phyloP scores from a whole-genome alignment of 2,113 vertebrate species.

The Merops nubicus region DNA sequence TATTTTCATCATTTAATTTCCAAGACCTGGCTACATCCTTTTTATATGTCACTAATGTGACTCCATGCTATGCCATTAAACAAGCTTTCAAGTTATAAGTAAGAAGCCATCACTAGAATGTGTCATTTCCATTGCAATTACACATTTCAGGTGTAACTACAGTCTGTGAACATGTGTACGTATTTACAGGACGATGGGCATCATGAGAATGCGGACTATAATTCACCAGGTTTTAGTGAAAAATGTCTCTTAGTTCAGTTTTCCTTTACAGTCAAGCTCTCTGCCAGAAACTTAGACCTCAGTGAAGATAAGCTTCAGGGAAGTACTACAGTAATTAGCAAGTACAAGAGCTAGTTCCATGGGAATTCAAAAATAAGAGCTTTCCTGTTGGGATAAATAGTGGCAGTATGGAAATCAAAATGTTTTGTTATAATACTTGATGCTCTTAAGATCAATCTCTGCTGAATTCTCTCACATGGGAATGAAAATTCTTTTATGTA shows the following conservation, averaged over 20 bases:
- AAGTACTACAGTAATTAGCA: conserved; percentile 55
- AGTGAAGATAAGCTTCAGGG: conserved; percentile 47
- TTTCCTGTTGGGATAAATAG: conserved; percentile 55
- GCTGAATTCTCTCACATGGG: conserved; percentile 33
- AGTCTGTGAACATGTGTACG: neutral
- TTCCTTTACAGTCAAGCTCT: conserved; percentile 17
- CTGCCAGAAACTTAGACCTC: conserved; percentile 11
- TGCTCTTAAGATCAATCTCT: conserved; percentile 39
- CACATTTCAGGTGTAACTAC: neutral
- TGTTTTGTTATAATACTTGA: conserved; percentile 39
- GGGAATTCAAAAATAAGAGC: conserved; percentile 51
- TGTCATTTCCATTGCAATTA: neutral
- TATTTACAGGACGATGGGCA: neutral
- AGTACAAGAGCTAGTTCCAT: conserved; percentile 40
- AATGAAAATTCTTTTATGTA: conserved; percentile 17
- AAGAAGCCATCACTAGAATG: neutral
- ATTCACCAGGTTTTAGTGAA: neutral
- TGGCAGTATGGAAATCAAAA: conserved; percentile 39
- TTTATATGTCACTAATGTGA: neutral
- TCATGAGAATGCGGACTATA: neutral
- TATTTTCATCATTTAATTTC: neutral
- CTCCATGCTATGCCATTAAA: neutral
- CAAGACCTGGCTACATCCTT: neutral
- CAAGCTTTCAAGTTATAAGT: neutral
- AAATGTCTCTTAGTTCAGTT: neutral